Base-by-base conservation (phyloP, 2,888 invertebrate genomes). In the Rutpela maculata region DNA sequence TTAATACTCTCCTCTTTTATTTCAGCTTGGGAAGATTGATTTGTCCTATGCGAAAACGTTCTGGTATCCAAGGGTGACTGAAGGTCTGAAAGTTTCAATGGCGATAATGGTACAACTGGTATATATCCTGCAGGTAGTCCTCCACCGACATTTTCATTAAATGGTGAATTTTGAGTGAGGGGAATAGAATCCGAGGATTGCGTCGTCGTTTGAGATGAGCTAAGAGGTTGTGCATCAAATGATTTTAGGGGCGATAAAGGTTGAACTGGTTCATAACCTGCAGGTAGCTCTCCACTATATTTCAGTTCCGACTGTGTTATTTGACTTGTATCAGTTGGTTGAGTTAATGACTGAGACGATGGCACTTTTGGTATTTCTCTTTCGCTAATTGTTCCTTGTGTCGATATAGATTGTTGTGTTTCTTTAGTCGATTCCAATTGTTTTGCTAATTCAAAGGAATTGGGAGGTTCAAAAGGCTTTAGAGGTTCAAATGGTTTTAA, bases 1-100 rank as follows among this genome's bases (percentile, higher is more conserved):
- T 92, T 92, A 75, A 92, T 91, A 82, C 89, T 91, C 80, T 91
- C 92, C 84, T 92, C 91, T 82, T 91, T 89, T 74, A 91, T 91
- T 87, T 91, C 90, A 6, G 84, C 83, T 26, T 74, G 26, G 17
- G 56, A 57, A 43, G 77, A 73, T 60, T 74, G 78, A 59, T 65
- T 74, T 38, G 43, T 55, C 1, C 66, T 59, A 56, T 79, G 6
- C 78, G 60, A 22, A 78, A 55, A 62, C 1, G 57, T 17, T 18
- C 11, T 10, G 15, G 15, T 18, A 65, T 83, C 77, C 22, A 79
- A 62, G 15, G 78, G 79, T 19, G 77, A 78, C 12, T 77, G 72
- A 15, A 79, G 26, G 62, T 82, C 80, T 15, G 71, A 81, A 7
- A 79, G 71, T 43, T 83, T 81, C 35, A 82, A 74, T 18, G 84